Percentiles rank a stretch among this genome's conserved stretches.
phyloP scores from a whole-genome alignment of 2,797 vertebrate species.

The Anguilla megastoma region DNA sequence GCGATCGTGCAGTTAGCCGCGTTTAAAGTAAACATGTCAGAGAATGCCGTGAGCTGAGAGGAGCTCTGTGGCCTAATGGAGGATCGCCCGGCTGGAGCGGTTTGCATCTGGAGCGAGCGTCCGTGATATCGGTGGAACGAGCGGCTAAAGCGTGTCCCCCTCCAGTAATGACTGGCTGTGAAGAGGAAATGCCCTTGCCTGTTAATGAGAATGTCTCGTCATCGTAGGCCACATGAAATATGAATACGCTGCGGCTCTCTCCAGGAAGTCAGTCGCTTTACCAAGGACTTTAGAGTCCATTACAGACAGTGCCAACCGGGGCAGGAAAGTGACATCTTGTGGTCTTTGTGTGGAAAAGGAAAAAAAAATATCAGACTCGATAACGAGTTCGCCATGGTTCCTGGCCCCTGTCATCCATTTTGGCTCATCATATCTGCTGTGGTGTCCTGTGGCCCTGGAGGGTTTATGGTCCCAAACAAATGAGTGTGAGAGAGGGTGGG shows the following conservation, averaged over 20 bases:
- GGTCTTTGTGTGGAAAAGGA: background rate
- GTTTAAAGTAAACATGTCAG: constrained; percentile 7
- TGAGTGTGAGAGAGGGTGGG: background rate
- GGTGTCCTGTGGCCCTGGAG: background rate
- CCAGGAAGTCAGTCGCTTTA: background rate
- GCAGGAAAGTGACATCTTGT: background rate
- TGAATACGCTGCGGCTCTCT: background rate
- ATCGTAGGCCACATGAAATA: background rate
- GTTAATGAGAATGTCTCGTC: background rate
- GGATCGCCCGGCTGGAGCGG: background rate
- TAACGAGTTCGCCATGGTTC: background rate
- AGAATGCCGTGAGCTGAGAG: background rate
- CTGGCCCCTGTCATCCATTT: background rate
- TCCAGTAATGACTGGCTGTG: background rate
- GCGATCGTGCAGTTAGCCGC: background rate
- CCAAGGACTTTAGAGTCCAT: background rate
- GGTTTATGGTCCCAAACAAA: background rate
- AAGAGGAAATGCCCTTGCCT: background rate
- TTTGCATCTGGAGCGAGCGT: background rate
- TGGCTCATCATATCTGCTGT: background rate
- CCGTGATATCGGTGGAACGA: background rate
- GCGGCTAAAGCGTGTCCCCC: background rate
- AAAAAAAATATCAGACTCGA: background rate
- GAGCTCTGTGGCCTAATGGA: background rate
- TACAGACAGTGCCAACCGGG: background rate